Base-by-base conservation (phyloP, 2,113 vertebrate genomes). In the Aviceda subcristata region DNA sequence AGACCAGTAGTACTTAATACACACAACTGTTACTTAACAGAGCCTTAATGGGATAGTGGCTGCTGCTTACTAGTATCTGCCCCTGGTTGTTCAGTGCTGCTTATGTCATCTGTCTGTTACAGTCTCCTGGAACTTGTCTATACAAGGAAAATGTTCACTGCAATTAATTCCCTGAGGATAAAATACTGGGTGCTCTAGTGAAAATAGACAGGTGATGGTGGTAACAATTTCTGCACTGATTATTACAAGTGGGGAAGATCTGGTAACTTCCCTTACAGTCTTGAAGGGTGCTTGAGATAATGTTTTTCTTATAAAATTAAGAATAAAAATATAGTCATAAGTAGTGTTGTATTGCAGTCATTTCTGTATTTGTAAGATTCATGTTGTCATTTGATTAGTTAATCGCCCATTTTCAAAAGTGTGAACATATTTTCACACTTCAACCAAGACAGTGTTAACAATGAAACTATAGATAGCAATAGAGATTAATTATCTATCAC, bases 391-490 rank as follows among this genome's bases (percentile, higher is more conserved):
- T 98, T 98, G 98, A 98, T 98, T 98, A 98, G 97, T 97, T 98
- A 98, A 98, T 98, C 88, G 90, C 97, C 94, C 94, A 83, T 98
- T 98, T 98, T 97, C 96, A 96, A 97, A 98, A 97, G 98, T 98
- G 98, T 97, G 98, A 98, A 98, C 97, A 59, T 98, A 97, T 98
- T 98, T 98, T 98, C 98, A 97, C 98, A 98, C 98, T 97, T 98
- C 97, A 97, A 92, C 97, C 93, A 98, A 98, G 98, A 94, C 95
- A 94, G 97, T 98, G 98, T 98, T 98, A 98, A 98, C 98, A 98
- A 98, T 98, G 98, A 98, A 98, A 98, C 98, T 98, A 98, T 98
- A 98, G 98, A 98, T 98, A 98, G 98, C 97, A 98, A 96, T 98
- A 97, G 98, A 98, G 98, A 98, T 98, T 98, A 98, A 98, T 98